These are phyloP conservation scores for Oedothorax gibbosus DNA, from an alignment of 1,140 invertebrate genomes.

Conservation along the genomic window DNA sequence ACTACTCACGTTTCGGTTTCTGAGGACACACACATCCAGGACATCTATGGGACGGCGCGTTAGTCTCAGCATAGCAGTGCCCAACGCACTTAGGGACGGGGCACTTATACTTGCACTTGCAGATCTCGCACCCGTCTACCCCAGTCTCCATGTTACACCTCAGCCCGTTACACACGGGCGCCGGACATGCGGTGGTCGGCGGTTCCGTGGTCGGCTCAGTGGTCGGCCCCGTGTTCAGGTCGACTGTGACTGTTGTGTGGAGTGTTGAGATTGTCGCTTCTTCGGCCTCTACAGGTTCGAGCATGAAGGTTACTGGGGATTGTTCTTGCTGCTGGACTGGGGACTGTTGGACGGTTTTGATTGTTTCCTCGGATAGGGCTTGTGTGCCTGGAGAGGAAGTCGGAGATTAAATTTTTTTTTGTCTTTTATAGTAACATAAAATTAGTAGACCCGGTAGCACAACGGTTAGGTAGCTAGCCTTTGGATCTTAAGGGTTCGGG, in stretches of 20 bases:
- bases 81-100: conserved; percentile 51
- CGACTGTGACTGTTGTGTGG: conserved; percentile 40
- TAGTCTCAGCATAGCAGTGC: conserved; percentile 44
- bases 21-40: conserved; percentile 51
- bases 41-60: conserved; percentile 46
- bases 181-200: conserved; percentile 3
- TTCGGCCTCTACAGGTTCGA: conserved; percentile 19
- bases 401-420: no score
- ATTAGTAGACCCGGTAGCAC: no score
- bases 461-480: no score
- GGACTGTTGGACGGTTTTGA: conserved; percentile 4
- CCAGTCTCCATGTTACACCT: conserved; percentile 33
- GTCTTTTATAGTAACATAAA: no score
- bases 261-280: conserved; percentile 14
- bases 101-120: conserved; percentile 50
- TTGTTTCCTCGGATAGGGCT: not conserved
- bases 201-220: not conserved
- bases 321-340: conserved; percentile 7
- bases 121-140: conserved; percentile 43
- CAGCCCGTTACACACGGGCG: conserved; percentile 39
- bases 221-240: not conserved
- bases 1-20: conserved; percentile 40
- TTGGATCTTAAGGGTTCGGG: no score
- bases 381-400: no score
- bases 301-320: conserved; percentile 6